Evolutionary conservation across 2,113 vertebrate species (phyloP), one percentile per base, ranked within the genome.

Genomic region (Rhea pennata): DNA sequence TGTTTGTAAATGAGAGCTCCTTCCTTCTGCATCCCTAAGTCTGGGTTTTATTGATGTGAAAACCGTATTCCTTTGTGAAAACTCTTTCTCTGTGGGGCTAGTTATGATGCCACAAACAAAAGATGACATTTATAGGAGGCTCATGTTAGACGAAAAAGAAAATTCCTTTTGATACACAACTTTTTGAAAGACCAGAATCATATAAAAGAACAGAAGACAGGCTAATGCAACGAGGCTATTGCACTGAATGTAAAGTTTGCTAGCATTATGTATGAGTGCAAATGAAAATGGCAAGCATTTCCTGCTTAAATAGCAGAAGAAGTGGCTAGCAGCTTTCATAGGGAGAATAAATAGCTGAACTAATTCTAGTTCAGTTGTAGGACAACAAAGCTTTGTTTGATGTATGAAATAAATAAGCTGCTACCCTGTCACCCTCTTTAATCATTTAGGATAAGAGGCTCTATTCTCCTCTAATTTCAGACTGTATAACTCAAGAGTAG

Each of bases 211-310:
- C 27, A 90, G 75, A 94, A 90, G 29, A 27, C 9, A 56, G 22
- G 27, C 19, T 67, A 93, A 86, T 84, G 56, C 44, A 84, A 16
- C 2, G 2, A 77, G 21, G 19, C 15, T 74, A 13, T 17, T 66
- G 36, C 53, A 65, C n/a, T 69, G 39, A 90, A 71, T 26, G n/a
- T 14, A 83, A 59, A 93, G 14, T 66, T 84, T 78, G 12, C n/a
- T 77, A 23, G 50, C 36, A 53, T 81, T 69, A 61, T 20, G 6
- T 40, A 5, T 62, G 44, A 90, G 20, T 48, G 39, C 39, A 87
- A 90, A 90, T 87, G 64, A 78, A 96, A 95, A 90, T 17, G 76
- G 61, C 39, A 92, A 92, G 26, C 29, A 87, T 71, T 16, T 93
- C 76, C 73, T 72, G 50, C 66, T 92, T 84, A 62, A 79, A 46